Percentiles rank a stretch among this genome's conserved stretches.
phyloP scores from a whole-genome alignment of 2,113 vertebrate species.

The Microcebus ravelobensis region DNA sequence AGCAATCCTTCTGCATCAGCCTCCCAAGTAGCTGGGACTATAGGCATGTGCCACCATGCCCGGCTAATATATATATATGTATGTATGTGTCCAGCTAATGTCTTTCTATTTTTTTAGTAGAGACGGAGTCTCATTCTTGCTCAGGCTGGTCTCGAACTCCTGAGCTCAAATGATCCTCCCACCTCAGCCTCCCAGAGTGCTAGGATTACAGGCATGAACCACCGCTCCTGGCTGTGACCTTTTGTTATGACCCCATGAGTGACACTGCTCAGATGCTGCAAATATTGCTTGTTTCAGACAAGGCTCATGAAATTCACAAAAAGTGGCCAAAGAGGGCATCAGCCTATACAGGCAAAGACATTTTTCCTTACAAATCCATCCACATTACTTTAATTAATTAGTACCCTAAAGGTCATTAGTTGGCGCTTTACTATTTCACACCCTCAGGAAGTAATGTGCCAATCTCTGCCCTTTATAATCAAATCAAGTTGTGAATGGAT shows the following conservation, averaged over 20 bases:
- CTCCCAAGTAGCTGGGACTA: too few relatives aligned
- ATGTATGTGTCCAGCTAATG: too few relatives aligned
- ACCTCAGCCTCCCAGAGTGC: too few relatives aligned
- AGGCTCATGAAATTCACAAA: not conserved
- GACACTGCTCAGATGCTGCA: not conserved
- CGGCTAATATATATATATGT: too few relatives aligned
- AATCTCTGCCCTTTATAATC: not conserved
- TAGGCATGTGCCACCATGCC: too few relatives aligned
- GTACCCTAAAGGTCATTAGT: not conserved
- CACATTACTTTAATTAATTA: not conserved
- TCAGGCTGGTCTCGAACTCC: too few relatives aligned
- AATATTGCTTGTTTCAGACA: not conserved
- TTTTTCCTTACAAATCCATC: not conserved
- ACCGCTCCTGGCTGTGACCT: not conserved
- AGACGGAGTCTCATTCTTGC: too few relatives aligned
- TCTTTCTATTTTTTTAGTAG: too few relatives aligned
- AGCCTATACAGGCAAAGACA: not conserved
- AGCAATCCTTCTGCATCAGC: too few relatives aligned
- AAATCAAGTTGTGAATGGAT: slow-evolving; percentile 35
- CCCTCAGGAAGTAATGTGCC: not conserved
- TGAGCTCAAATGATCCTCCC: too few relatives aligned
- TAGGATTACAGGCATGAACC: too few relatives aligned
- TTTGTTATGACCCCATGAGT: accelerated
- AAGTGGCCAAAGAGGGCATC: not conserved
- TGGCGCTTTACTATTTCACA: not conserved